Conservation (phyloP, 2,113 vertebrate genomes). For the Furnarius figulus region DNA sequence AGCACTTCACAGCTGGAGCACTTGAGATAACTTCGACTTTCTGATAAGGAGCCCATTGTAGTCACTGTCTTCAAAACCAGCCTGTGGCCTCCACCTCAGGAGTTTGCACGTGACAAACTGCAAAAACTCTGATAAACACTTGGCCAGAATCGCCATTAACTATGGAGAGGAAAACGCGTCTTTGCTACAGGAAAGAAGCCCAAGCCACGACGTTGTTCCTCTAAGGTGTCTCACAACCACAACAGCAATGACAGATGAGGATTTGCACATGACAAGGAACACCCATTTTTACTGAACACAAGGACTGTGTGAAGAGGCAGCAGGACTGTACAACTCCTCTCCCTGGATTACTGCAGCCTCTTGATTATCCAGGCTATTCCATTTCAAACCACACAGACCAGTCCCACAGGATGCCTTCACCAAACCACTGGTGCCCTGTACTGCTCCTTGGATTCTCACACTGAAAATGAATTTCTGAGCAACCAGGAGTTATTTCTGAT, state of each 20-base stretch:
- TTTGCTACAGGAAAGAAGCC: background rate
- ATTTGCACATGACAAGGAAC: background rate
- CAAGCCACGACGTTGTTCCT: fast-evolving
- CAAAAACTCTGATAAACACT: background rate
- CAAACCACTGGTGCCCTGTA: background rate
- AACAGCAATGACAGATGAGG: background rate
- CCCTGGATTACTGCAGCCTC: background rate
- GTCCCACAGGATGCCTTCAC: background rate
- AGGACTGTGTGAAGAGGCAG: background rate
- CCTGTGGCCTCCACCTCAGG: background rate
- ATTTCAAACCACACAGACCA: too few relatives aligned
- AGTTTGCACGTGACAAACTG: background rate
- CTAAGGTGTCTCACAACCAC: background rate
- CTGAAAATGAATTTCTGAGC: background rate
- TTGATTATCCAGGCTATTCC: background rate
- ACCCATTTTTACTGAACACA: background rate
- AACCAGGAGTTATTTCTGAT: background rate
- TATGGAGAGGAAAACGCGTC: background rate
- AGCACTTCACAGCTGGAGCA: background rate
- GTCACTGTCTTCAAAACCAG: background rate
- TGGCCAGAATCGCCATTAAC: background rate
- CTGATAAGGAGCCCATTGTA: background rate
- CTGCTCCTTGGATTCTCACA: background rate
- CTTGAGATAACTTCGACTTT: background rate
- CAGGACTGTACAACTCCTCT: background rate